These are phyloP conservation scores for Hermaeophaga mercurialis DNA, from an alignment of 2,888 invertebrate species.

Conservation along the genomic window DNA sequence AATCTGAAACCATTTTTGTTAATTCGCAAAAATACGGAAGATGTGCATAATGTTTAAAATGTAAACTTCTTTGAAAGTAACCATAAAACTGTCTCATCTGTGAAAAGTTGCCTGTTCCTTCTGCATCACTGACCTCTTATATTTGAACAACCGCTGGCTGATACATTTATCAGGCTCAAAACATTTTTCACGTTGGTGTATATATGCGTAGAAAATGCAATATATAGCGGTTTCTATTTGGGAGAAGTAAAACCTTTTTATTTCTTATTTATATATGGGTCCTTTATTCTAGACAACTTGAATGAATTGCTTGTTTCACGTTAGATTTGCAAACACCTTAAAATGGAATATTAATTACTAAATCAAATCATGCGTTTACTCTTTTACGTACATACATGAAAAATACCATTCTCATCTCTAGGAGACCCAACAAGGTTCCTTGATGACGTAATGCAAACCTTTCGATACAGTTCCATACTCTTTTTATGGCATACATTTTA, in stretches of 20 bases:
- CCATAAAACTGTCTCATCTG: conserved; percentile 36
- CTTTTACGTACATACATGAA: too few species aligned
- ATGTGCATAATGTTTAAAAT: conserved; percentile 35
- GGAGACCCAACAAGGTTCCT: too few species aligned
- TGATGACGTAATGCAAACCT: too few species aligned
- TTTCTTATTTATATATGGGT: conserved; percentile 18
- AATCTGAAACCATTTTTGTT: neutral
- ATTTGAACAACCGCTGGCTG: conserved; percentile 36
- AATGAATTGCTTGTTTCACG: conserved; percentile 18
- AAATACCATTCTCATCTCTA: too few species aligned
- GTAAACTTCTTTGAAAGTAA: conserved; percentile 37
- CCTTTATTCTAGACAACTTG: conserved; percentile 15
- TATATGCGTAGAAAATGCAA: conserved; percentile 26
- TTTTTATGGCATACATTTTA: too few species aligned
- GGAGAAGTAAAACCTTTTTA: conserved; percentile 17
- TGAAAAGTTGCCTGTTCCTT: conserved; percentile 36
- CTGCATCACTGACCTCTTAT: conserved; percentile 34
- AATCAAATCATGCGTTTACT: conserved; percentile 1
- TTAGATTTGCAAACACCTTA: neutral
- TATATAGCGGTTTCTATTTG: conserved; percentile 23
- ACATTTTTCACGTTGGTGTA: conserved; percentile 29
- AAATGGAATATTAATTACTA: conserved; percentile 8
- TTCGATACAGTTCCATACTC: too few species aligned
- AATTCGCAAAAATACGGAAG: conserved; percentile 11
- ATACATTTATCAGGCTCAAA: conserved; percentile 40